Percentiles rank a stretch among this genome's conserved stretches.
Evolutionary conservation across 1,140 invertebrate genomes (phyloP).

Genomic region (Trachelipus rathkii): DNA sequence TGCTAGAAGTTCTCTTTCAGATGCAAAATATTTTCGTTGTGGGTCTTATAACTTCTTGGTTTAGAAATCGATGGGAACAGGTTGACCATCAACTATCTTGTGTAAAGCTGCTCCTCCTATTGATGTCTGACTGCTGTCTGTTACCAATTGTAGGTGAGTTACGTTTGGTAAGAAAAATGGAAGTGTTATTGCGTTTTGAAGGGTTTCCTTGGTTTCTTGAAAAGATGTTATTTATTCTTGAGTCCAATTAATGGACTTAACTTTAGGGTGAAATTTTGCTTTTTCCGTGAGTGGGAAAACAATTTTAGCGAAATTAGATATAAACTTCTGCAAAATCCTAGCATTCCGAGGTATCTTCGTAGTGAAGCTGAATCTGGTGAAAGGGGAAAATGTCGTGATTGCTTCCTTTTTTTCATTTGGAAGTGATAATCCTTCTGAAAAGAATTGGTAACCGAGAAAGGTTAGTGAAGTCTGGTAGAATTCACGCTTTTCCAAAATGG

Average conservation of each 20-base stretch:
- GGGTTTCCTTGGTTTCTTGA: too few species aligned
- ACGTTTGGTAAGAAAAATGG: too few species aligned
- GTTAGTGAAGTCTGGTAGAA: not conserved
- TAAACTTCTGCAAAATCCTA: not conserved
- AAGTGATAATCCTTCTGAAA: not conserved
- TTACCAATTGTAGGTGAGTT: too few species aligned
- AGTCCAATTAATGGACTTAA: not conserved
- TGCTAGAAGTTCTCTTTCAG: too few species aligned
- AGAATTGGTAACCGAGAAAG: not conserved
- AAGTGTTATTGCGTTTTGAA: too few species aligned
- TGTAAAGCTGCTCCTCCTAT: too few species aligned
- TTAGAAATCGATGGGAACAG: too few species aligned
- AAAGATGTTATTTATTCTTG: too few species aligned
- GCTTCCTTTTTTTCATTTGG: not conserved
- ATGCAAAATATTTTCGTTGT: too few species aligned
- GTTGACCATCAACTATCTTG: too few species aligned
- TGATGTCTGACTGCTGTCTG: too few species aligned
- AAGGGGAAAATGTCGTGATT: not conserved
- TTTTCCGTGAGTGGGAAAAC: not conserved
- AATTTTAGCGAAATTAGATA: not conserved
- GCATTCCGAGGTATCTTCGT: not conserved
- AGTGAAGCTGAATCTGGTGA: not conserved
- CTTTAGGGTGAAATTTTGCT: not conserved
- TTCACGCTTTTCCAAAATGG: not conserved
- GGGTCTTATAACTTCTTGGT: too few species aligned